Conservation (phyloP, 2,888 invertebrate species). For the Caenorhabditis doughertyi region DNA sequence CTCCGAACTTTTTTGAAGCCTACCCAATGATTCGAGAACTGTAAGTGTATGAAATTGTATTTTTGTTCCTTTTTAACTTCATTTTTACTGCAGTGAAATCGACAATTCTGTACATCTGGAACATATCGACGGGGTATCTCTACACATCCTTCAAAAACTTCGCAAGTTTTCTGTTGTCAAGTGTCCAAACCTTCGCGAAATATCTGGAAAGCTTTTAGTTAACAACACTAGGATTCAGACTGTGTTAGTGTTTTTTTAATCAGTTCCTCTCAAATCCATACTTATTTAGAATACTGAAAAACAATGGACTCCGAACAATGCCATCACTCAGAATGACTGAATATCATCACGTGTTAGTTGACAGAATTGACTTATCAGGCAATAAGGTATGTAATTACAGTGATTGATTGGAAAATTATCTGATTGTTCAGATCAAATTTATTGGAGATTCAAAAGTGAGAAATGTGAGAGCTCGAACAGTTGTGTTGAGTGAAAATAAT, state of each 20-base stretch:
- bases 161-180: constrained; percentile 70
- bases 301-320: constrained; percentile 63
- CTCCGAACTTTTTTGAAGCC: constrained; percentile 62
- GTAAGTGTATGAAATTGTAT: constrained; percentile 50
- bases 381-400: constrained; percentile 63
- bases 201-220: constrained; percentile 72
- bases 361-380: constrained; percentile 67
- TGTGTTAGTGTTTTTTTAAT: constrained; percentile 64
- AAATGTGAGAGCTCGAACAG: constrained; percentile 65
- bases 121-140: constrained; percentile 64
- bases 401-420: neutral
- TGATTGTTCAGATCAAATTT: constrained; percentile 55
- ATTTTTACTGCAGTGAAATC: constrained; percentile 66
- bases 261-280: neutral
- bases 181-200: constrained; percentile 69
- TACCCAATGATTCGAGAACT: constrained; percentile 73
- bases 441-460: constrained; percentile 65
- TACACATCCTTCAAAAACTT: constrained; percentile 56
- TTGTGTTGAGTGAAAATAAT: constrained; percentile 69
- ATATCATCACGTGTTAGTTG: constrained; percentile 41
- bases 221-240: constrained; percentile 72
- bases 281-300: constrained; percentile 54
- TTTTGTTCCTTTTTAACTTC: neutral
- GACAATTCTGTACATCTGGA: constrained; percentile 44
- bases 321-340: constrained; percentile 63